Percentiles rank a stretch among this genome's conserved stretches.
These are phyloP conservation scores for Anisognathus igniventris DNA, from an alignment of 2,797 vertebrate genomes.

Conservation along the genomic window DNA sequence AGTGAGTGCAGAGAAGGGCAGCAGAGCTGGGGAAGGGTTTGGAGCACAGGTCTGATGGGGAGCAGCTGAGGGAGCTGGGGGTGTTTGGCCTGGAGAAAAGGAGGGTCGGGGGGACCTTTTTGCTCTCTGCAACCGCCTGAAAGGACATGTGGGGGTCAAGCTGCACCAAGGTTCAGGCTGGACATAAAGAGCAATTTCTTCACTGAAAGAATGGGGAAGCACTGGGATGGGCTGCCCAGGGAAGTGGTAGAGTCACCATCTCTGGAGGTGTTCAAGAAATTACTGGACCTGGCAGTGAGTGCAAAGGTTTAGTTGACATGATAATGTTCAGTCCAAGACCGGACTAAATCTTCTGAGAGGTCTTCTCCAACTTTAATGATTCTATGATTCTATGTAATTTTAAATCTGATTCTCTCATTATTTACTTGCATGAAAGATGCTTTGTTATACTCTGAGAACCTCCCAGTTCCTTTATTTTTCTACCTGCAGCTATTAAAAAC, in stretches of 20 bases:
- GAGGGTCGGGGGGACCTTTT: accelerated
- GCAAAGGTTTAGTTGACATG: background rate
- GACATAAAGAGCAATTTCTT: background rate
- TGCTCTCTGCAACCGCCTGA: accelerated
- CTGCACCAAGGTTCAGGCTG: background rate
- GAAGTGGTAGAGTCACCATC: background rate
- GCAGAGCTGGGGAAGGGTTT: accelerated
- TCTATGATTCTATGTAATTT: background rate
- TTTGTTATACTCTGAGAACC: background rate
- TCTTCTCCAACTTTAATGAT: background rate
- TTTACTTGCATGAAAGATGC: background rate
- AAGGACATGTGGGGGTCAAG: background rate
- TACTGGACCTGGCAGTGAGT: accelerated
- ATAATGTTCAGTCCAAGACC: background rate
- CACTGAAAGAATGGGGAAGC: background rate
- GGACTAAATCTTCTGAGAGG: too few species aligned
- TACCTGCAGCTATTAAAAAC: background rate
- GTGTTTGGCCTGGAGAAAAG: background rate
- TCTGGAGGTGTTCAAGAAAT: background rate
- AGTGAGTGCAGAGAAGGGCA: background rate
- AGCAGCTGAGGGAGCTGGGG: background rate
- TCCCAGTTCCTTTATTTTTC: background rate
- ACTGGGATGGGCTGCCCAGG: background rate
- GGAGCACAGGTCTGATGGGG: background rate
- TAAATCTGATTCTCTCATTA: background rate